Evolutionary conservation across 1,140 invertebrate genomes (phyloP).

Genomic region (Zaprionus capensis): DNA sequence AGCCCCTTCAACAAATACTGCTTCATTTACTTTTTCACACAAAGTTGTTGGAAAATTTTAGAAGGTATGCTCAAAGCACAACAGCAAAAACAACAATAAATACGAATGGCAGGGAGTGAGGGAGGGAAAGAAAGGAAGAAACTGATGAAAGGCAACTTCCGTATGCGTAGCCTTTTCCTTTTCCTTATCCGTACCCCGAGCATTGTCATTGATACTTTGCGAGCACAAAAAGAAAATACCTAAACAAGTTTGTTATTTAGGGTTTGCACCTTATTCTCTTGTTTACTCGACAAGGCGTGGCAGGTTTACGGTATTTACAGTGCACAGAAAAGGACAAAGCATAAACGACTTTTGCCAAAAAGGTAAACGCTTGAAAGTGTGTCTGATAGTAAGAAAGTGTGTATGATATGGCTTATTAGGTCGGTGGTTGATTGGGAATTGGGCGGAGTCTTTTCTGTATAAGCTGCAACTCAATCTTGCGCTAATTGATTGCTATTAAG

Average conservation of each 20-base stretch:
- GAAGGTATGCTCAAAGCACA: slow-evolving; percentile 10
- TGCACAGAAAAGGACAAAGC: slow-evolving; percentile 37
- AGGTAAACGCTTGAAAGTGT: slow-evolving; percentile 45
- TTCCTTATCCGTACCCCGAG: slow-evolving; percentile 27
- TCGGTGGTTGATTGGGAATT: not conserved
- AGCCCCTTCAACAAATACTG: slow-evolving; percentile 78
- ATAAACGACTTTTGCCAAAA: slow-evolving; percentile 49
- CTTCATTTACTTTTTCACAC: slow-evolving; percentile 79
- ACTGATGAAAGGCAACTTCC: slow-evolving; percentile 76
- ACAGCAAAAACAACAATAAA: slow-evolving; percentile 24
- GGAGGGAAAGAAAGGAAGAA: slow-evolving; percentile 32
- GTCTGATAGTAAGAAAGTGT: not conserved
- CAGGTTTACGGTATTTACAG: slow-evolving; percentile 56
- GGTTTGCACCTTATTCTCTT: slow-evolving; percentile 61
- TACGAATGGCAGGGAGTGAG: slow-evolving; percentile 32
- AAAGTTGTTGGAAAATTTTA: slow-evolving; percentile 44
- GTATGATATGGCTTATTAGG: slow-evolving; percentile 30
- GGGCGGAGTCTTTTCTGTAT: not conserved
- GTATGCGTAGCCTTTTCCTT: slow-evolving; percentile 74
- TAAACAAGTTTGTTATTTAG: slow-evolving; percentile 81
- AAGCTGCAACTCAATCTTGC: slow-evolving; percentile 54
- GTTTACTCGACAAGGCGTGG: slow-evolving; percentile 1
- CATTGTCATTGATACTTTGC: slow-evolving; percentile 76
- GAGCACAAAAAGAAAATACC: slow-evolving; percentile 47
- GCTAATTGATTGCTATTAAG: slow-evolving; percentile 78